Conservation (phyloP, 2,888 invertebrate species). For the Barypeithes pellucidus region DNA sequence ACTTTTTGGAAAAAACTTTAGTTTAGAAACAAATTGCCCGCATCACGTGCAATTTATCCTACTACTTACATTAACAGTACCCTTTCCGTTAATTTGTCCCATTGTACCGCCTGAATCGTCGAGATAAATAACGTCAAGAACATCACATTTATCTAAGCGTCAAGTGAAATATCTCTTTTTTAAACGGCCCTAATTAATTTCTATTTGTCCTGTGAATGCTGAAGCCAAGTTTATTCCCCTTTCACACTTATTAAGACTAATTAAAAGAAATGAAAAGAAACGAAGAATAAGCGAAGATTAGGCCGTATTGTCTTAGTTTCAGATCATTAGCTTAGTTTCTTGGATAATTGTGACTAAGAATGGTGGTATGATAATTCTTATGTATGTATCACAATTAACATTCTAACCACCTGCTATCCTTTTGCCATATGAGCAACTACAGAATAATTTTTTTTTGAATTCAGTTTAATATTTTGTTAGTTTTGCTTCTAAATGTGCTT, state of each 20-base stretch:
- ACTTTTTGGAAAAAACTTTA: too few species aligned
- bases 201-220: constrained; percentile 43
- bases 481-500: too few species aligned
- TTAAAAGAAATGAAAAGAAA: constrained; percentile 45
- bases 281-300: constrained; percentile 26
- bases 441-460: too few species aligned
- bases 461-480: too few species aligned
- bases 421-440: too few species aligned
- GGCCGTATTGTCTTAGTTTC: constrained; percentile 16
- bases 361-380: constrained; percentile 10
- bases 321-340: constrained; percentile 17
- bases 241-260: constrained; percentile 45
- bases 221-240: constrained; percentile 46
- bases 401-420: not conserved
- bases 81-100: constrained; percentile 2
- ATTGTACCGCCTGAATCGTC: not conserved
- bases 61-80: constrained; percentile 1
- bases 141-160: constrained; percentile 31
- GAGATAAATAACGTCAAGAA: constrained; percentile 17
- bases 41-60: not conserved
- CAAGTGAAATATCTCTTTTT: constrained; percentile 33
- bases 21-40: not conserved
- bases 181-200: constrained; percentile 41
- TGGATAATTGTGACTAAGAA: not conserved
- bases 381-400: not conserved